These are phyloP conservation scores for Trichosurus vulpecula DNA, from an alignment of 2,797 vertebrate species.

Conservation along the genomic window DNA sequence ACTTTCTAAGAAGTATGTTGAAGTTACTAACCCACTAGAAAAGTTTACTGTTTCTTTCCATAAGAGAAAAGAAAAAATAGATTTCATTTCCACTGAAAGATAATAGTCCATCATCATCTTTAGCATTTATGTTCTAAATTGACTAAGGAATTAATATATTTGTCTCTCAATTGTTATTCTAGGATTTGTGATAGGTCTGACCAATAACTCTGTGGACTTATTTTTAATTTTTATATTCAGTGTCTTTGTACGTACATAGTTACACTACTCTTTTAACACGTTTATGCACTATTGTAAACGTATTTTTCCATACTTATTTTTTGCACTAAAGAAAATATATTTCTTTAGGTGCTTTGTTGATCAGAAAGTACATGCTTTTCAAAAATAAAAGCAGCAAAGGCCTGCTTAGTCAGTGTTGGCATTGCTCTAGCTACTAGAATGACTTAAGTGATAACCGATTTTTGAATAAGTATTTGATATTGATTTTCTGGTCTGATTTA, in stretches of 20 bases:
- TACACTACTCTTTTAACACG: neutral
- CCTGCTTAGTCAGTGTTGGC: constrained; percentile 59
- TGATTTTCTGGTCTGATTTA: constrained; percentile 72
- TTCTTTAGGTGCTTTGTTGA: constrained; percentile 24
- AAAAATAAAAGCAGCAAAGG: constrained; percentile 68
- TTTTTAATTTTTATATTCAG: constrained; percentile 8
- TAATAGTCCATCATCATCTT: constrained; percentile 7
- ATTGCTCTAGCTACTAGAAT: constrained; percentile 56
- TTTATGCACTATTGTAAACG: constrained; percentile 52
- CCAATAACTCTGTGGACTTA: neutral
- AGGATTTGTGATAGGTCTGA: constrained; percentile 12
- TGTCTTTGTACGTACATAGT: constrained; percentile 29
- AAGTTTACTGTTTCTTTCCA: constrained; percentile 42
- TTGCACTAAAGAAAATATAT: constrained; percentile 74
- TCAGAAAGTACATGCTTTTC: constrained; percentile 52
- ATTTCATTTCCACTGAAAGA: constrained; percentile 40
- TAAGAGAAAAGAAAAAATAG: constrained; percentile 29
- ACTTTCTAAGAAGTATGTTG: constrained; percentile 23
- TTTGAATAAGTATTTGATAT: constrained; percentile 72
- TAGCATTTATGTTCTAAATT: constrained; percentile 37
- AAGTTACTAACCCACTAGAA: neutral
- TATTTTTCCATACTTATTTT: constrained; percentile 64
- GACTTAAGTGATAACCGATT: constrained; percentile 66
- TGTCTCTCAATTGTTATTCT: neutral
- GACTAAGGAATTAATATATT: constrained; percentile 24